Evolutionary conservation across 2,113 vertebrate genomes (phyloP), one percentile per base, ranked within the genome.

Genomic region (Empidonax alnorum): DNA sequence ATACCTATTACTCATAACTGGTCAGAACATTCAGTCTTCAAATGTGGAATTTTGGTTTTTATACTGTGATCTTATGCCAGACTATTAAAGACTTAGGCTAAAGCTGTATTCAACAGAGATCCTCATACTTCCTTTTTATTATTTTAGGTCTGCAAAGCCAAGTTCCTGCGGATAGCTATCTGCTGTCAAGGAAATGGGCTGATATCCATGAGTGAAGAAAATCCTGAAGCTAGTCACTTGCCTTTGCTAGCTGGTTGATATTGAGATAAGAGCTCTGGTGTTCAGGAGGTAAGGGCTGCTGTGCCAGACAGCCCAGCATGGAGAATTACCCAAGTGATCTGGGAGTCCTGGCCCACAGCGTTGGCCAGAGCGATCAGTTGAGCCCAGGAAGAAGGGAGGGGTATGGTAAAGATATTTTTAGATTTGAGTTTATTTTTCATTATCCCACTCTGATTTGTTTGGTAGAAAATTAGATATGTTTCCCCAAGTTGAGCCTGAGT

Each of bases 361-460:
- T 1, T 56, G 25, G 8, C 47, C 58, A 50, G 1, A 0, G 59
- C 33, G 6, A 33, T 24, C 44, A 67, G 6, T 0, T 67, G 33
- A 81, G 23, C 33, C 10, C 23, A 67, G 33, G 8, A 67, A 39
- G 23, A 74, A 52, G 15, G 28, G 33, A 56, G 42, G 50, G 9
- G 9, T 25, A 12, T 44, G 31, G 11, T 28, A 74, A 81, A 58
- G 42, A 4, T 33, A 33, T 33, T 28, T 37, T 16, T 58, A 81
- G 3, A 18, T 37, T 28, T 37, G 5, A 22, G 8, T 81, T 73
- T 37, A 37, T 19, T 50, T 88, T 27, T 73, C 37, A 33, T 74
- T 31, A 66, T 50, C 31, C 33, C 37, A 50, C 37, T 73, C 50
- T 44, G 27, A 58, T 81, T 73, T 18, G 3, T 58, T 23, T 28